Percentiles rank a stretch among this genome's conserved stretches.
Conservation (phyloP, 2,797 vertebrate species). For the Pseudotriccus pelzelni region DNA sequence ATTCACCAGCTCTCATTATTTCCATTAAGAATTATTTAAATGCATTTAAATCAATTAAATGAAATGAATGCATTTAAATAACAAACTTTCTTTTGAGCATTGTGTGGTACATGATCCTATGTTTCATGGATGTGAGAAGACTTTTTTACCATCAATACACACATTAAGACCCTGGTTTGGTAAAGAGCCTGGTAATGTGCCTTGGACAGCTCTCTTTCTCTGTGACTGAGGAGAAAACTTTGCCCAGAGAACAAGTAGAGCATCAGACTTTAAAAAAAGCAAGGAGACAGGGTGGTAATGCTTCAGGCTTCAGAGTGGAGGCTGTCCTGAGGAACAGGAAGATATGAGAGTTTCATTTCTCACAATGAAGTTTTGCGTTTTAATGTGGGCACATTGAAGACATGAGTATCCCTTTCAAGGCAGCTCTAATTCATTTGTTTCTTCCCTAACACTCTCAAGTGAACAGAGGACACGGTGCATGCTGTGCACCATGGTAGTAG, state of each 20-base stretch:
- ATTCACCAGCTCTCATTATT: not conserved
- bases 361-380: not conserved
- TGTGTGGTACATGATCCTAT: not conserved
- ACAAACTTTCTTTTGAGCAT: not conserved
- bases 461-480: not conserved
- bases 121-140: not conserved
- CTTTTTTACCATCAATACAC: not conserved
- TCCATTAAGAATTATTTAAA: not conserved
- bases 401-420: not conserved
- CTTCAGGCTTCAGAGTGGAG: not conserved
- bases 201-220: not conserved
- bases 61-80: not conserved
- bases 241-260: not conserved
- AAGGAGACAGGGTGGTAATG: not conserved
- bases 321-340: not conserved
- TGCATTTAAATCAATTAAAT: not conserved
- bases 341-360: fast-evolving
- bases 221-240: not conserved
- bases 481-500: not conserved
- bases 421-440: not conserved
- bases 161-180: not conserved
- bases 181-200: not conserved
- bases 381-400: not conserved
- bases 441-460: not conserved
- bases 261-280: not conserved